Percentiles rank a stretch among this genome's conserved stretches.
phyloP scores from a whole-genome alignment of 2,113 vertebrate species.

The Hylia prasina region DNA sequence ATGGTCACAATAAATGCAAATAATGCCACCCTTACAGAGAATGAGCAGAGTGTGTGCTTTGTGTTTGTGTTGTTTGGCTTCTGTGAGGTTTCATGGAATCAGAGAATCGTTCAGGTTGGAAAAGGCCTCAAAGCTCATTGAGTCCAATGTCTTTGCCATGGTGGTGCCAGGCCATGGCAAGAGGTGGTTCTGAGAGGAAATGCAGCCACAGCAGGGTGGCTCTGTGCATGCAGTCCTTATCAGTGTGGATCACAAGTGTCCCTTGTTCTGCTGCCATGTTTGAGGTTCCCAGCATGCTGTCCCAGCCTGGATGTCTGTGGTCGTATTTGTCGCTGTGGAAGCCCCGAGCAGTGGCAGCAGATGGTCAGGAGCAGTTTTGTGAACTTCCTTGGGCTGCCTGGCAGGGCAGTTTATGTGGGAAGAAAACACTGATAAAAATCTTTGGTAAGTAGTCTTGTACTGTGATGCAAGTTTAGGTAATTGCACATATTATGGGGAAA shows the following conservation, averaged over 20 bases:
- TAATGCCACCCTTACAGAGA: not conserved
- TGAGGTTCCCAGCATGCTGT: not conserved
- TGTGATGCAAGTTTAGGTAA: not conserved
- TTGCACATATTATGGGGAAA: rapidly evolving
- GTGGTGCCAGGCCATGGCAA: not conserved
- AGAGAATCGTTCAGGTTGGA: not conserved
- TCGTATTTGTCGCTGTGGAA: rapidly evolving
- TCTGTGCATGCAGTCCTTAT: not conserved
- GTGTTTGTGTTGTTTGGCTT: not conserved
- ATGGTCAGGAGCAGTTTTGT: not conserved
- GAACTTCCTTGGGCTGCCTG: not conserved
- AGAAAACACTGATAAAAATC: not conserved
- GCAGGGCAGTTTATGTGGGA: not conserved
- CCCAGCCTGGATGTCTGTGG: not conserved
- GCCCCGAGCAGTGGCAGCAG: not conserved
- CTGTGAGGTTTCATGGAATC: not conserved
- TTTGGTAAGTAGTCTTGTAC: not conserved
- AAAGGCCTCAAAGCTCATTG: not conserved
- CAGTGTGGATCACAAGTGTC: not conserved
- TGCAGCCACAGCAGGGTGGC: not conserved
- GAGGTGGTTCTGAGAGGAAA: not conserved
- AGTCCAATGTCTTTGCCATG: rapidly evolving
- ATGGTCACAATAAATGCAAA: not conserved
- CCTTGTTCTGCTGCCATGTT: not conserved
- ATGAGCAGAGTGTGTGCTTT: not conserved